These are phyloP conservation scores for Daubentonia madagascariensis DNA, from an alignment of 2,113 vertebrate genomes.

Conservation along the genomic window DNA sequence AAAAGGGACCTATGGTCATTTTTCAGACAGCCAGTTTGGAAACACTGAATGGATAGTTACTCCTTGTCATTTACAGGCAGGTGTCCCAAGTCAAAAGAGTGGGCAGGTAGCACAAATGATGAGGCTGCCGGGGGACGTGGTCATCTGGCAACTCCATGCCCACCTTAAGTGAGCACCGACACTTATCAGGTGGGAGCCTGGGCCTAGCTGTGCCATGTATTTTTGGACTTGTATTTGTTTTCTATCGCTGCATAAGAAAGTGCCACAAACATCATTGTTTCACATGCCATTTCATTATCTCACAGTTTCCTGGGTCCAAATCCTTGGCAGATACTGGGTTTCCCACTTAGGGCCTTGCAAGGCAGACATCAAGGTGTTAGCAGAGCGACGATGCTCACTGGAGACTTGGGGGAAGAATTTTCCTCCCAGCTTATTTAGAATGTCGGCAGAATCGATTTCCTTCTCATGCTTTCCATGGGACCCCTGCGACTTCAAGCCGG, in stretches of 20 bases:
- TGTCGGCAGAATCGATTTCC: too few species aligned
- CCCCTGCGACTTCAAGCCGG: neutral
- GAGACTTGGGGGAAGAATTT: neutral
- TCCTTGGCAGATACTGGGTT: fast-evolving
- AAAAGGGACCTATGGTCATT: neutral
- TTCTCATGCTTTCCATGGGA: neutral
- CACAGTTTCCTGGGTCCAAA: fast-evolving
- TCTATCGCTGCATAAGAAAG: fast-evolving
- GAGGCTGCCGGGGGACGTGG: fast-evolving
- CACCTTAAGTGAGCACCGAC: fast-evolving
- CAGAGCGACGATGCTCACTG: neutral
- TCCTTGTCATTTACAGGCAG: neutral
- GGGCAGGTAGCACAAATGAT: fast-evolving
- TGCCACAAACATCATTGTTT: fast-evolving
- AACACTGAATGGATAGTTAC: neutral
- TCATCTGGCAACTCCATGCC: fast-evolving
- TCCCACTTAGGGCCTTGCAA: fast-evolving
- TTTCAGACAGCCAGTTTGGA: neutral
- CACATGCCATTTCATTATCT: neutral
- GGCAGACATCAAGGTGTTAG: neutral
- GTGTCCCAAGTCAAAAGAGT: too few species aligned
- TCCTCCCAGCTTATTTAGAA: neutral
- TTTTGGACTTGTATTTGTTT: neutral
- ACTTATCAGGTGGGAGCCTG: too few species aligned
- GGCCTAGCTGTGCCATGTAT: too few species aligned